Percentiles rank a stretch among this genome's conserved stretches.
Conservation (phyloP, 1,140 invertebrate species). For the Berghia stephanieae region DNA sequence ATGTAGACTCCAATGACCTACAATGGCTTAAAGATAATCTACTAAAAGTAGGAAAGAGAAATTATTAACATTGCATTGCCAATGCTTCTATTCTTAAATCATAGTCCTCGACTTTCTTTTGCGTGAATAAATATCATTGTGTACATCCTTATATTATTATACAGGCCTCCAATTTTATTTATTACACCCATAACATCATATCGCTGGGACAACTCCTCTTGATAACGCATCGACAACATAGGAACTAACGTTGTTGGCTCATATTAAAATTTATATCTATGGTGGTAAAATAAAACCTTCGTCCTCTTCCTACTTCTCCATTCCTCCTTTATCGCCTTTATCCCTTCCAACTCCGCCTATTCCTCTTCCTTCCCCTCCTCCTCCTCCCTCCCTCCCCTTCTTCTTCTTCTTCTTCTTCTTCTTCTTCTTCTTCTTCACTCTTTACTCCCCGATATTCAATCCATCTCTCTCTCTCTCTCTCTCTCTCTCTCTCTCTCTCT, state of each 20-base stretch:
- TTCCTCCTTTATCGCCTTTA: background rate
- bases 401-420: background rate
- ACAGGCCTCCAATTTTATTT: background rate
- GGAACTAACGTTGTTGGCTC: background rate
- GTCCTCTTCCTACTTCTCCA: background rate
- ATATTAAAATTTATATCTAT: background rate
- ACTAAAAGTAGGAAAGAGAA: too few relatives aligned
- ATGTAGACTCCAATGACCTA: too few relatives aligned
- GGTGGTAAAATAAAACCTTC: too few relatives aligned
- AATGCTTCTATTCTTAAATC: too few relatives aligned
- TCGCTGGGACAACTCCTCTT: background rate
- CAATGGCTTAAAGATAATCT: too few relatives aligned
- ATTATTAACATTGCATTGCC: too few relatives aligned
- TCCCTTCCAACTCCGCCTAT: too few relatives aligned
- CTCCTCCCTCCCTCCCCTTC: slow-evolving; percentile 5
- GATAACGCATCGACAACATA: background rate
- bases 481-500: background rate
- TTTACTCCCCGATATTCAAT: too few relatives aligned
- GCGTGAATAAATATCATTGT: background rate
- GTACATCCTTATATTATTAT: background rate
- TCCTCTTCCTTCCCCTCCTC: background rate
- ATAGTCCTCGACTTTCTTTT: too few relatives aligned
- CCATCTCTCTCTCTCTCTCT: background rate
- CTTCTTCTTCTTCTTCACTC: background rate
- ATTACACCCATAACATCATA: background rate